These are phyloP conservation scores for Xestia rhomboidea DNA, from an alignment of 2,888 invertebrate genomes.

Conservation along the genomic window DNA sequence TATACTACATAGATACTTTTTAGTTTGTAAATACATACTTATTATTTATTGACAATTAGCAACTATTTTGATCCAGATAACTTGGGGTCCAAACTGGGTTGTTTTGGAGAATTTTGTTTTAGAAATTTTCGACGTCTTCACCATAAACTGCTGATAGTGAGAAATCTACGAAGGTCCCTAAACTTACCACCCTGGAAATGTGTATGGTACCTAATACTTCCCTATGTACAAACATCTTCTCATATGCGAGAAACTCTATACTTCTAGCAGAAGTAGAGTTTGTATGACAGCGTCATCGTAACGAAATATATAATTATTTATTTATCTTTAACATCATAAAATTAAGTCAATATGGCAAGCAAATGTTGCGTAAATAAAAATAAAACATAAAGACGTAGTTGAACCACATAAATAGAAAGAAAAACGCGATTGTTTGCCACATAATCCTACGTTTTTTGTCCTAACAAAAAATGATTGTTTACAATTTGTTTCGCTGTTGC, in stretches of 20 bases:
- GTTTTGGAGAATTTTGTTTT: neutral
- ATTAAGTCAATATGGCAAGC: neutral
- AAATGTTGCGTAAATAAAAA: slow-evolving; percentile 1
- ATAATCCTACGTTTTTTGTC: slow-evolving; percentile 19
- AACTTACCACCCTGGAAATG: neutral
- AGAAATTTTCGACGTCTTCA: neutral
- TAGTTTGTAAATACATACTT: too few relatives aligned
- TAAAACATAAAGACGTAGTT: slow-evolving; percentile 4
- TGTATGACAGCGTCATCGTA: neutral
- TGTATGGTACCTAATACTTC: neutral
- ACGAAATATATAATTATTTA: neutral
- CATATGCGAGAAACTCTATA: neutral
- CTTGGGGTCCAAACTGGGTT: neutral
- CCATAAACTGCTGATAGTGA: neutral
- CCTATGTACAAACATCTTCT: neutral
- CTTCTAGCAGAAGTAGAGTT: neutral
- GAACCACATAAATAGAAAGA: slow-evolving; percentile 12
- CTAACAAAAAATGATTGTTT: slow-evolving; percentile 45
- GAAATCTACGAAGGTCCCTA: neutral
- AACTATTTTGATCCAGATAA: neutral
- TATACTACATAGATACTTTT: too few relatives aligned
- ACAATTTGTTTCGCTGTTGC: slow-evolving; percentile 44
- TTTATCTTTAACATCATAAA: neutral
- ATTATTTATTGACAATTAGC: neutral
- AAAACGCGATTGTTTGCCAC: slow-evolving; percentile 37